Conservation (phyloP, 2,113 vertebrate species). For the Macquaria australasica region DNA sequence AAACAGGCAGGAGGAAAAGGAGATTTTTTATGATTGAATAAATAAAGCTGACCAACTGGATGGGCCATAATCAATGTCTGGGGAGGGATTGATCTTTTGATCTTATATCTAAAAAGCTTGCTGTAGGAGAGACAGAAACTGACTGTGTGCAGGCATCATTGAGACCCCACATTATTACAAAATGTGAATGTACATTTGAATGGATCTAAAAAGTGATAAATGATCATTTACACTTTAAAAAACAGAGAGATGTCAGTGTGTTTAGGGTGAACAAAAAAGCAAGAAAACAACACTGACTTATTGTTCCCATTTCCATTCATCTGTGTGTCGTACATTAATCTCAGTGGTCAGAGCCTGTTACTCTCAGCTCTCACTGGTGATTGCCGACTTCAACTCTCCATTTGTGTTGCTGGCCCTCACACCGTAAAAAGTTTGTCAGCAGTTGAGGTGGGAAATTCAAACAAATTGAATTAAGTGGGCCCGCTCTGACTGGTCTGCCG, state of each 20-base stretch:
- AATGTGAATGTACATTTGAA: neutral
- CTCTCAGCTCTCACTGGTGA: conserved; percentile 17
- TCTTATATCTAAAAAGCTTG: neutral
- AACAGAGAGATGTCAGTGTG: neutral
- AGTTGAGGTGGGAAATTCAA: conserved; percentile 55
- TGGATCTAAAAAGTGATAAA: neutral
- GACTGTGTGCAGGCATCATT: neutral
- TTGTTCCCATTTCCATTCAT: conserved; percentile 14
- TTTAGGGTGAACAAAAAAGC: neutral
- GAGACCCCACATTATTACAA: neutral
- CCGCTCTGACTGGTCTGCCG: conserved; percentile 56
- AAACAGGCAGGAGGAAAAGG: conserved; percentile 27
- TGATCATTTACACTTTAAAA: neutral
- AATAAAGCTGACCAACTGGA: conserved; percentile 38
- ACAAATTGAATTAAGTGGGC: conserved; percentile 57
- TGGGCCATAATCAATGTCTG: conserved; percentile 22
- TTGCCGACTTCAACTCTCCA: conserved; percentile 31
- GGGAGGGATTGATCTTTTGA: conserved; percentile 19
- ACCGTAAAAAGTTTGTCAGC: conserved; percentile 40
- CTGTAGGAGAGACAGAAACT: neutral
- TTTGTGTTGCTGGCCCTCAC: conserved; percentile 33
- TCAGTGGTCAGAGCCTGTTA: neutral
- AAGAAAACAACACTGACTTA: neutral
- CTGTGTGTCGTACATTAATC: conserved; percentile 6
- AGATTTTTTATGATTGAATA: conserved; percentile 27